Base-by-base conservation (phyloP, 2,888 invertebrate genomes). In the Heliconius ethilla region DNA sequence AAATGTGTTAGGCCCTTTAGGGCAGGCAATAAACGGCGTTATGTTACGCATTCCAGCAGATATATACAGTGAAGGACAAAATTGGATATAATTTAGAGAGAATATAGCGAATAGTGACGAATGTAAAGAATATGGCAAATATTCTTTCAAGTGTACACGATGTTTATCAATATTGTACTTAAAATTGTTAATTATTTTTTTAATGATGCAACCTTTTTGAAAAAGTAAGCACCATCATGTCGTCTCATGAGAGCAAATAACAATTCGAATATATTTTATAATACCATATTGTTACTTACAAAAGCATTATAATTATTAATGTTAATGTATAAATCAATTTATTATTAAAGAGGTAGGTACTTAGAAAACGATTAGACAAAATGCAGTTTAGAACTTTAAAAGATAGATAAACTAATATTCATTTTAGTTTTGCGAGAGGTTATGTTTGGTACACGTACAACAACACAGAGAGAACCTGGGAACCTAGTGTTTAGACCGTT, bases 131-230 rank as follows among this genome's bases (percentile, higher is more conserved):
- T 59, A 59, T 3, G 10, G n/a, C 59, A n/a, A 51, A 67, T 33
- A 67, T 67, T 67, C 11, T n/a, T 67, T 37, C 66, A 37, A 51
- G 37, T 4, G 33, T n/a, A 33, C 29, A 10, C 22, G 9, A 65
- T 29, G 2, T 18, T 66, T 37, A 67, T 33, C 33, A 33, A 66
- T 33, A 40, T 66, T 33, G 66, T 67, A 67, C 66, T 67, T 67
- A 37, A 11, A 67, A 37, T n/a, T 67, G 37, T 33, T 33, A 37
- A 67, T 37, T 37, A 66, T 9, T 0, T 59, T 33, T 33, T 67
- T 37, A 67, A 67, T 67, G n/a, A 67, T n/a, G 11, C 13, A 67
- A 67, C 10, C 37, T 37, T 37, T 67, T 33, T 67, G 37, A n/a
- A n/a, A 10, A 22, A 67, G 33, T n/a, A 37, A 37, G 66, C 22